Evolutionary conservation across 2,113 vertebrate species (phyloP).

Genomic region (Chloropsis hardwickii): DNA sequence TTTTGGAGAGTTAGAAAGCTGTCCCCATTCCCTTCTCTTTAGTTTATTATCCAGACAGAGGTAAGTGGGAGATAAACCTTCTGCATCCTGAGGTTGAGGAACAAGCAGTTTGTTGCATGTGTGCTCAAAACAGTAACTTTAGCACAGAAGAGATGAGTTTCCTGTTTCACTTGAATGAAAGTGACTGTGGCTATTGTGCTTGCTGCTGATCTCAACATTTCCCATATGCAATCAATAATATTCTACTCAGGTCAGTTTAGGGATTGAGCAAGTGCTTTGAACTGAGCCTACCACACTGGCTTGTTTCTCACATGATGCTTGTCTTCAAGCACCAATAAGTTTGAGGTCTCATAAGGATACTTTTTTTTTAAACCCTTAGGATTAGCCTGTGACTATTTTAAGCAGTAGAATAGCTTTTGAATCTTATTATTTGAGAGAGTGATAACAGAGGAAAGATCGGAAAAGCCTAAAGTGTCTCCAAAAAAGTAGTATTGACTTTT

Average conservation of each 20-base stretch:
- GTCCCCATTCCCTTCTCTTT: neutral
- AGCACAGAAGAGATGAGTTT: neutral
- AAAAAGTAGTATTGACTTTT: slow-evolving; percentile 45
- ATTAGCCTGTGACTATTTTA: slow-evolving; percentile 32
- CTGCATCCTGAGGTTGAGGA: neutral
- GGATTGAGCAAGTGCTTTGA: neutral
- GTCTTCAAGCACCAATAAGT: neutral
- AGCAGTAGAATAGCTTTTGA: slow-evolving; percentile 14
- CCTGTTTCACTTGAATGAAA: neutral
- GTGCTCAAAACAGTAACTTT: neutral
- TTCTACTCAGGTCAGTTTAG: neutral
- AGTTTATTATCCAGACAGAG: neutral
- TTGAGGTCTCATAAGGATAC: neutral
- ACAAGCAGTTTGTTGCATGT: neutral
- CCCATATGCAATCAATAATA: neutral
- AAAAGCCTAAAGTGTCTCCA: slow-evolving; percentile 5
- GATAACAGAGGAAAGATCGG: neutral
- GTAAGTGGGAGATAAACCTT: neutral
- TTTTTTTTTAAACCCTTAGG: neutral
- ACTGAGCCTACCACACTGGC: neutral
- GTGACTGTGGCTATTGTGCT: neutral
- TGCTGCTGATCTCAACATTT: neutral
- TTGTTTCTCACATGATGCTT: neutral
- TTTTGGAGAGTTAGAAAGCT: neutral
- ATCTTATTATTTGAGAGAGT: slow-evolving; percentile 12